Conservation (phyloP, 1,140 invertebrate genomes). For the Trichonephila inaurata region DNA sequence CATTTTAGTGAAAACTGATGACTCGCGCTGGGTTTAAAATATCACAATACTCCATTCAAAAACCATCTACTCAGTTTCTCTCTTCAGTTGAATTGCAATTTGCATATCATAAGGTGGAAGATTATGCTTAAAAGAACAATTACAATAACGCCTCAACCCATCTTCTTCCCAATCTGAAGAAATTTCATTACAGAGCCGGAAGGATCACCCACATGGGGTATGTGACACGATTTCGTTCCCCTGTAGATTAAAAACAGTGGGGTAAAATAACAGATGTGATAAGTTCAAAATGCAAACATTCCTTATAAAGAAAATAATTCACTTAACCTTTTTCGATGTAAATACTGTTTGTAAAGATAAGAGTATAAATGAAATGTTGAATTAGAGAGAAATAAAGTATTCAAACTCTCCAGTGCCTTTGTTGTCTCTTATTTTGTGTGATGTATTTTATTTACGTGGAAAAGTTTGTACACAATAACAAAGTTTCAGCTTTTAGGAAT, state of each 20-base stretch:
- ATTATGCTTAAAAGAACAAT: not conserved
- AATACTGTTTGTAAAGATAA: conserved; percentile 75
- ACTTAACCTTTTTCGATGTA: conserved; percentile 73
- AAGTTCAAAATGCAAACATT: conserved; percentile 74
- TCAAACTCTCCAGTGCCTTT: conserved; percentile 41
- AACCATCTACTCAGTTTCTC: not conserved
- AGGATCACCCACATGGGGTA: conserved; percentile 10
- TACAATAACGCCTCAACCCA: not conserved
- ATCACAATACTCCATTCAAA: not conserved
- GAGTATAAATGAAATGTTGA: conserved; percentile 73
- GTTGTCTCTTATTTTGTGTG: not conserved
- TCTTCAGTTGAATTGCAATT: not conserved
- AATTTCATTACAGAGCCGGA: not conserved
- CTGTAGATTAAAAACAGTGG: conserved; percentile 45
- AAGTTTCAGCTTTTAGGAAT: no score
- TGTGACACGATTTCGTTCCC: conserved; percentile 45
- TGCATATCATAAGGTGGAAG: not conserved
- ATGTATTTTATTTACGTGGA: not conserved
- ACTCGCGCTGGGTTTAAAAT: not conserved
- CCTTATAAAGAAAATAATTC: conserved; percentile 73
- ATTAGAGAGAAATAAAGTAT: conserved; percentile 76
- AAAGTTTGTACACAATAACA: no score
- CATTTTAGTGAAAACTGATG: not conserved
- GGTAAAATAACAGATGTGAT: conserved; percentile 62
- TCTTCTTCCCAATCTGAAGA: not conserved